Percentiles rank a stretch among this genome's conserved stretches.
These are phyloP conservation scores for Spilogale gracilis DNA, from an alignment of 2,113 vertebrate species.

Conservation along the genomic window DNA sequence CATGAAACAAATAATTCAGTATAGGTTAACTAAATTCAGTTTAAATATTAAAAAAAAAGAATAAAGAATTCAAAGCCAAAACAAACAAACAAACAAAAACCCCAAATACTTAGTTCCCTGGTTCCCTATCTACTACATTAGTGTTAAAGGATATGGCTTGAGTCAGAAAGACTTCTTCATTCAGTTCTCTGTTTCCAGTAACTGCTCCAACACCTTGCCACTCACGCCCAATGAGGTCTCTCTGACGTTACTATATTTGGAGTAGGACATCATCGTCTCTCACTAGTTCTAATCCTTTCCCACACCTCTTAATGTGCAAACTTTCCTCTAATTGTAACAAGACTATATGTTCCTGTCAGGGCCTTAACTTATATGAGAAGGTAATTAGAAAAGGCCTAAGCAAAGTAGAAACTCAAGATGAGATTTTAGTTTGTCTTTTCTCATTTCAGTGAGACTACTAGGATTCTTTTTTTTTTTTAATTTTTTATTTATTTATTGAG, in stretches of 20 bases:
- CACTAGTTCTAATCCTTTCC: neutral
- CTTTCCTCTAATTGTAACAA: neutral
- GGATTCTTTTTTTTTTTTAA: neutral
- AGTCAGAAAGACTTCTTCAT: neutral
- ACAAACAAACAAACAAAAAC: neutral
- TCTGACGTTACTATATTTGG: neutral
- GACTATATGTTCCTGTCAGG: neutral
- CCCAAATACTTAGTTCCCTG: neutral
- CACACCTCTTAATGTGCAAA: neutral
- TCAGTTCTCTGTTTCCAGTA: too few relatives aligned
- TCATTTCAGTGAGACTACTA: neutral
- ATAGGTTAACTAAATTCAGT: neutral
- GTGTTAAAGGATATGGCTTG: neutral
- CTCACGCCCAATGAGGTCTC: accelerated
- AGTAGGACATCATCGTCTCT: neutral
- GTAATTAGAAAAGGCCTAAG: neutral
- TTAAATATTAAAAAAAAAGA: neutral
- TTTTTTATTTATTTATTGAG: too few relatives aligned
- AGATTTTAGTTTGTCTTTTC: neutral
- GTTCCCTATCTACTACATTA: neutral
- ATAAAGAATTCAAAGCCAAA: neutral
- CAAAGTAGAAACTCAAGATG: neutral
- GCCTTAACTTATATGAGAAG: too few relatives aligned
- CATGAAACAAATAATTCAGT: neutral
- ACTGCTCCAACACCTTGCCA: neutral